phyloP scores from a whole-genome alignment of 2,113 vertebrate genomes.

The Parotia lawesii region DNA sequence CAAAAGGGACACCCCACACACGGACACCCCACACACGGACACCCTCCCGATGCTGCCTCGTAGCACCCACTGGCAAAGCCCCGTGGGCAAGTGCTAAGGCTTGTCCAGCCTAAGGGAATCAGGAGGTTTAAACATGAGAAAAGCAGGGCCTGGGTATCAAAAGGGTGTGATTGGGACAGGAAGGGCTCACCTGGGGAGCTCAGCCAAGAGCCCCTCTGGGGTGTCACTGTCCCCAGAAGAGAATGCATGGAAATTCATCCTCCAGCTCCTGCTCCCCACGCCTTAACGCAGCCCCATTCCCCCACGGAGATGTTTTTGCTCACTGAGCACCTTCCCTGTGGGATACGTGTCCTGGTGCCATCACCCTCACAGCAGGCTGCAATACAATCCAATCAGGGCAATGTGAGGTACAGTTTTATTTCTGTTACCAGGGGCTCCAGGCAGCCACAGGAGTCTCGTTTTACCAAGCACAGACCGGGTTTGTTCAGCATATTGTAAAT shows the following conservation, averaged over 20 bases:
- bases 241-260: fast-evolving
- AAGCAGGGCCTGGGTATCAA: not conserved
- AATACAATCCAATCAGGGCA: not conserved
- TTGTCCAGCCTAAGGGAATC: not conserved
- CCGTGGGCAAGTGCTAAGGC: fast-evolving
- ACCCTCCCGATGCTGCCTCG: not conserved
- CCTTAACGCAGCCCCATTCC: fast-evolving
- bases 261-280: not conserved
- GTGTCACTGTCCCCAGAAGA: not conserved
- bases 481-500: not conserved
- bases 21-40: too few species aligned
- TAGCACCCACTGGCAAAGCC: not conserved
- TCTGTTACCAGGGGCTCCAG: not conserved
- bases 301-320: not conserved
- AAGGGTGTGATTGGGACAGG: not conserved
- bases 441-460: not conserved
- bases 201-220: not conserved
- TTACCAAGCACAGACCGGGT: not conserved
- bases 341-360: not conserved
- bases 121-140: not conserved
- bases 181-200: not conserved
- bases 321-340: not conserved
- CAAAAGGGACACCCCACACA: not conserved
- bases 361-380: not conserved
- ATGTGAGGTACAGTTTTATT: not conserved